Base-by-base conservation (phyloP, 1,140 invertebrate species). In the Homarus americanus region DNA sequence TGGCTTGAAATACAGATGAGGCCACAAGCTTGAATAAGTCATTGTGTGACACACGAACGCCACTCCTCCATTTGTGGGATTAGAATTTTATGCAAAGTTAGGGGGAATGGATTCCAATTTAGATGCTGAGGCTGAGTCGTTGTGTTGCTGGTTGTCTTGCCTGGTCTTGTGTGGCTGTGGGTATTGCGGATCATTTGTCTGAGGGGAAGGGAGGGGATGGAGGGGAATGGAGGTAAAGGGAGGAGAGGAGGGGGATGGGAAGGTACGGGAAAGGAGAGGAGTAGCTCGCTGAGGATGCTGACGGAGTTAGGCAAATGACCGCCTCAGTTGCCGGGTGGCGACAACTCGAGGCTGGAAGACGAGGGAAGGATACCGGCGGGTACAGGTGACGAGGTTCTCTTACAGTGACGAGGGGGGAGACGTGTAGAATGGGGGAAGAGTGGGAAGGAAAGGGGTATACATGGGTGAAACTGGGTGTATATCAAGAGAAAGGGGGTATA, bases 81-180 rank as follows among this genome's bases (percentile, higher is more conserved):
- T 69, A 69, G 63, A 69, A 69, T 69, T 69, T 69, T 69, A 69
- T 69, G 63, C 63, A 69, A 69, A 69, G 63, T 69, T 32, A 12
- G n/a, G 9, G n/a, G 12, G 63, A 69, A 69, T 69, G 63, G 63
- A 69, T 69, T 69, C 63, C 63, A 69, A 69, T 69, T 69, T 32
- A 69, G 63, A 69, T 69, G 63, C 63, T 9, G 63, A 69, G n/a
- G 24, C 24, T 69, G 63, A 28, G 63, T 28, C n/a, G 63, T 69
- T 69, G 63, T 32, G 63, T 32, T 7, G 63, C 15, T 4, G 63
- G 5, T 32, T 32, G 63, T 69, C n/a, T 12, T 28, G 63, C n/a
- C 63, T 69, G 9, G 63, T 69, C 63, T 69, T 69, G 63, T 69
- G 63, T 20, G 0, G 63, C 0, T 69, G 63, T 28, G 24, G 53